Conservation (phyloP, 2,113 vertebrate genomes). For the Cryptotis parvus region DNA sequence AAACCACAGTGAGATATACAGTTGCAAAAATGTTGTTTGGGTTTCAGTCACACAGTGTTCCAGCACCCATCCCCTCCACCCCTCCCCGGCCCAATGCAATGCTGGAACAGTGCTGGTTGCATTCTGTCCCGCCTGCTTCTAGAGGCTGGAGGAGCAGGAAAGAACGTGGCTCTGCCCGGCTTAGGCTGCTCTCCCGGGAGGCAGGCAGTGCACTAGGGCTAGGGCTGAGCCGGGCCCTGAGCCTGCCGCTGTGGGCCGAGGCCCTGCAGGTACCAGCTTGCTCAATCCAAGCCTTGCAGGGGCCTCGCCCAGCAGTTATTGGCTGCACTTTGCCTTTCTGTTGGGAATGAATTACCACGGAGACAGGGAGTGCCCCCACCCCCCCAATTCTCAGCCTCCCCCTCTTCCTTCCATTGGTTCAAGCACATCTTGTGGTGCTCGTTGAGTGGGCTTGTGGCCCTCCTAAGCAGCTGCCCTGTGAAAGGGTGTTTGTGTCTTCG, state of each 20-base stretch:
- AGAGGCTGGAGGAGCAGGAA: background rate
- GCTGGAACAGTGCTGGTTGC: background rate
- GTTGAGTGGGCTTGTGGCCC: constrained; percentile 78
- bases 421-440: constrained; percentile 70
- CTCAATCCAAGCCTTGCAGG: background rate
- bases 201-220: too few relatives aligned
- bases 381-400: constrained; percentile 57
- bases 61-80: too few relatives aligned
- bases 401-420: constrained; percentile 57
- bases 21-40: too few relatives aligned
- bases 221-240: too few relatives aligned
- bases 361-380: constrained; percentile 30
- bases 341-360: constrained; percentile 39
- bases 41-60: too few relatives aligned
- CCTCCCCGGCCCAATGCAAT: too few relatives aligned
- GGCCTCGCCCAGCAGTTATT: background rate
- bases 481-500: constrained; percentile 88
- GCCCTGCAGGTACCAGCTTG: background rate
- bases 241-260: background rate
- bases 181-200: too few relatives aligned
- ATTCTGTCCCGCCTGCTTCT: background rate
- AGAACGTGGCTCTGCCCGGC: too few relatives aligned
- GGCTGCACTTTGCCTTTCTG: background rate
- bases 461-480: constrained; percentile 87
- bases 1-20: too few relatives aligned